A percentile compares a stretch with the other conserved stretches of the same genome.
phyloP scores from a whole-genome alignment of 2,888 invertebrate genomes.

The Stramonita haemastoma region DNA sequence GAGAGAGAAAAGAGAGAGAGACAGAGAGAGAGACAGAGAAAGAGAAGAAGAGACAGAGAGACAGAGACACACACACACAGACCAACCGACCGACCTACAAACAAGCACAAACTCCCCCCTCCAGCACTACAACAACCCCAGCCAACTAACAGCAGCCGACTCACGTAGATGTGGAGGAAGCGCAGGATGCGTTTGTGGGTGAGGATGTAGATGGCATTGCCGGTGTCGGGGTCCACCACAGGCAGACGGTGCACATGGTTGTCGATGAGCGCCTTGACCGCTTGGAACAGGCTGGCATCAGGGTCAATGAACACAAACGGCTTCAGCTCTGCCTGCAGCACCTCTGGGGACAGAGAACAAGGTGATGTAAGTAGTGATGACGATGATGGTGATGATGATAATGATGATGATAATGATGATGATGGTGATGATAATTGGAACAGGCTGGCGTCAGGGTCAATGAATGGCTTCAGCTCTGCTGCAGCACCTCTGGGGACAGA shows the following conservation, averaged over 20 bases:
- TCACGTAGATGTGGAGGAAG: slow-evolving; percentile 98
- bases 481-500: slow-evolving; percentile 85
- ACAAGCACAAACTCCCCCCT: too few species aligned
- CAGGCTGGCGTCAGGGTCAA: too few species aligned
- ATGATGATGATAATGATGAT: too few species aligned
- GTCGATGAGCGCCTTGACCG: slow-evolving; percentile 93
- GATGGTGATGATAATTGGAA: too few species aligned
- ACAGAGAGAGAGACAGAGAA: too few species aligned
- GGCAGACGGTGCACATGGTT: slow-evolving; percentile 98
- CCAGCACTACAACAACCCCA: too few species aligned
- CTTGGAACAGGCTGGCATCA: slow-evolving; percentile 88
- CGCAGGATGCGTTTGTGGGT: slow-evolving; percentile 98
- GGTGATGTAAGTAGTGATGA: neutral
- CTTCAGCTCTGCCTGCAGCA: slow-evolving; percentile 89
- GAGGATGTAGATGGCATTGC: slow-evolving; percentile 97
- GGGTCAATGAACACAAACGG: slow-evolving; percentile 94
- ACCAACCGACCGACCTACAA: too few species aligned
- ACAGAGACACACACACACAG: too few species aligned
- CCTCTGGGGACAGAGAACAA: slow-evolving; percentile 81
- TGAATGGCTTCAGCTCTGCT: slow-evolving; percentile 89
- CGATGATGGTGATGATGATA: too few species aligned
- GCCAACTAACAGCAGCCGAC: slow-evolving; percentile 79
- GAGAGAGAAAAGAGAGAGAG: too few species aligned
- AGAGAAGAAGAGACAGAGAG: too few species aligned
- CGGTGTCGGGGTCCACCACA: slow-evolving; percentile 95